A percentile compares a stretch with the other conserved stretches of the same genome.
Conservation (phyloP, 1,140 invertebrate genomes). For the Leptinotarsa defecta region DNA sequence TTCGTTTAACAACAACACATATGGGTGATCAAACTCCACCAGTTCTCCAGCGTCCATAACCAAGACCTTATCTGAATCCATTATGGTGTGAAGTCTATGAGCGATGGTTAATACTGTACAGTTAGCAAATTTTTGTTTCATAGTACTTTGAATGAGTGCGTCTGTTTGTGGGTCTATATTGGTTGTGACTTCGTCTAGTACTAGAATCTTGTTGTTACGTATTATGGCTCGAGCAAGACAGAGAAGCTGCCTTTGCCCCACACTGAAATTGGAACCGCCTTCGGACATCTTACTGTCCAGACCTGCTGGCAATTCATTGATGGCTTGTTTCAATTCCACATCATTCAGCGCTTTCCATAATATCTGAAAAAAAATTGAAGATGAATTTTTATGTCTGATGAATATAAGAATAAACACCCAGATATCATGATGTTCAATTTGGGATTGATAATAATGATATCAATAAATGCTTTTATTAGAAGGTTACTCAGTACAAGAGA, state of each 20-base stretch:
- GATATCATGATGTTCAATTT: no score
- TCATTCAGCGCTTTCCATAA: constrained; percentile 83
- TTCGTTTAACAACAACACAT: constrained; percentile 61
- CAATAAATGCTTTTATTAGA: no score
- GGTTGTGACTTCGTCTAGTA: no score
- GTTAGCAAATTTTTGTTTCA: constrained; percentile 61
- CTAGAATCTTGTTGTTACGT: constrained; percentile 51
- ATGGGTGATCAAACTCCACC: constrained; percentile 65
- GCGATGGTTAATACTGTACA: constrained; percentile 58
- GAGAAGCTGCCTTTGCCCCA: constrained; percentile 62
- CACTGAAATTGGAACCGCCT: constrained; percentile 62
- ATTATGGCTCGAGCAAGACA: constrained; percentile 69
- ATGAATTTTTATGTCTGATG: no score
- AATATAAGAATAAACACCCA: no score
- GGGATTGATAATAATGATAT: no score
- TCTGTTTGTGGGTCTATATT: constrained; percentile 47
- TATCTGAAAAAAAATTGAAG: constrained; percentile 59
- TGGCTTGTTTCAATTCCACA: constrained; percentile 68
- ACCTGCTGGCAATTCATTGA: constrained; percentile 49
- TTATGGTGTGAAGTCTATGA: no score
- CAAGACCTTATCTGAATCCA: constrained; percentile 52
- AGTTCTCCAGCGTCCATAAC: constrained; percentile 62
- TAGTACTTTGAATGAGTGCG: constrained; percentile 65
- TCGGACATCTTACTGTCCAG: constrained; percentile 65
- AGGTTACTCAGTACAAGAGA: no score